Percentiles rank a stretch among this genome's conserved stretches.
These are phyloP conservation scores for Apistogramma diplotaenia DNA, from an alignment of 2,113 vertebrate species.

Conservation along the genomic window DNA sequence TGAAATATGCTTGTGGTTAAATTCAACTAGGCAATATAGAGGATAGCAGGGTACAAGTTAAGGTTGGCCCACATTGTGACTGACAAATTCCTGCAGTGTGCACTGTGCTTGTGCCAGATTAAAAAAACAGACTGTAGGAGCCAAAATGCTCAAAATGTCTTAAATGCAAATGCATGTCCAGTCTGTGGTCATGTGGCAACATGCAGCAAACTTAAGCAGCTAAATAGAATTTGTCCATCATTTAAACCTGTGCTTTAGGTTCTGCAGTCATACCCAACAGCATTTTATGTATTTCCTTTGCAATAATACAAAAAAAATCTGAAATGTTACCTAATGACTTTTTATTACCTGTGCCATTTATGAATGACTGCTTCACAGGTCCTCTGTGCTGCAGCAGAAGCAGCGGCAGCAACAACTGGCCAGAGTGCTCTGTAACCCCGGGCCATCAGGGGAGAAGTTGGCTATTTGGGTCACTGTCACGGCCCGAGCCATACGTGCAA, in stretches of 20 bases:
- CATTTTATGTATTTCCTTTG: too few relatives aligned
- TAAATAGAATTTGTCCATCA: too few relatives aligned
- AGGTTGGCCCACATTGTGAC: neutral
- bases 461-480: slow-evolving; percentile 68
- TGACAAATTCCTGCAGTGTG: neutral
- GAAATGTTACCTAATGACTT: neutral
- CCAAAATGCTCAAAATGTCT: too few relatives aligned
- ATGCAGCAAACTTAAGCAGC: too few relatives aligned
- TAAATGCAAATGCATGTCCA: too few relatives aligned
- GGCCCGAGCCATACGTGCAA: slow-evolving; percentile 59
- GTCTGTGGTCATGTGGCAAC: too few relatives aligned
- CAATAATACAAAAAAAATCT: neutral
- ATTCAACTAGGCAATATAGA: neutral
- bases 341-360: neutral
- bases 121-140: too few relatives aligned
- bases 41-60: neutral
- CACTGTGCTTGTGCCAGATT: neutral
- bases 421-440: slow-evolving; percentile 21
- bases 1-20: neutral
- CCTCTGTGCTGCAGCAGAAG: neutral
- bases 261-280: too few relatives aligned
- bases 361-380: neutral
- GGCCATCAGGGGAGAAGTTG: slow-evolving; percentile 10
- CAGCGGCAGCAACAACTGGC: slow-evolving; percentile 29
- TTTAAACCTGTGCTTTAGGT: too few relatives aligned